A percentile compares a stretch with the other conserved stretches of the same genome.
Evolutionary conservation across 1,140 invertebrate genomes (phyloP).

Genomic region (Pentalonia nigronervosa): DNA sequence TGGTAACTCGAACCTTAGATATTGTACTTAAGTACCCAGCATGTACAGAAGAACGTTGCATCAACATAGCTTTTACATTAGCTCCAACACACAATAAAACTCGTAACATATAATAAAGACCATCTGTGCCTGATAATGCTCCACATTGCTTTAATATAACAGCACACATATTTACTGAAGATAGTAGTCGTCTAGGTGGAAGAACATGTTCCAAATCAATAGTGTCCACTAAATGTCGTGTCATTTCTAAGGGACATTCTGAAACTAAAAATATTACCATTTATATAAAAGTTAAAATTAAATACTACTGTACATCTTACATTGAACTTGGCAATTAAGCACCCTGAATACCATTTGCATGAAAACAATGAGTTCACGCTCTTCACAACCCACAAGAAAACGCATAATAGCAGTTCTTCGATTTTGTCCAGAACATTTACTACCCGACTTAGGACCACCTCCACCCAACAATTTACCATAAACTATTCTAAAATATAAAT

Average conservation of each 20-base stretch:
- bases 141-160: conserved; percentile 87
- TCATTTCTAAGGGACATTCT: conserved; percentile 55
- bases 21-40: conserved; percentile 72
- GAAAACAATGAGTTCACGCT: conserved; percentile 81
- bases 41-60: conserved; percentile 65
- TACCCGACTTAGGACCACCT: conserved; percentile 65
- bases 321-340: conserved; percentile 72
- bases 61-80: conserved; percentile 41
- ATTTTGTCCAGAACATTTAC: conserved; percentile 66
- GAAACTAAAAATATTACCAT: conserved; percentile 20
- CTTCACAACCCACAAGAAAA: conserved; percentile 82
- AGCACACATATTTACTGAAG: conserved; percentile 78
- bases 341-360: conserved; percentile 83
- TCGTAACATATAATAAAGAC: conserved; percentile 76
- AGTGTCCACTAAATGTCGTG: conserved; percentile 24
- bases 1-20: conserved; percentile 72
- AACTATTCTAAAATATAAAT: conserved; percentile 64
- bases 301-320: conserved; percentile 56
- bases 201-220: conserved; percentile 71
- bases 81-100: conserved; percentile 63
- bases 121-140: conserved; percentile 72
- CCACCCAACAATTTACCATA: conserved; percentile 69
- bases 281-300: neutral
- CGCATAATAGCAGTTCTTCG: conserved; percentile 80
- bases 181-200: conserved; percentile 77